Evolutionary conservation across 1,140 invertebrate genomes (phyloP), one percentile per base, ranked within the genome.

Genomic region (Leptinotarsa texana): DNA sequence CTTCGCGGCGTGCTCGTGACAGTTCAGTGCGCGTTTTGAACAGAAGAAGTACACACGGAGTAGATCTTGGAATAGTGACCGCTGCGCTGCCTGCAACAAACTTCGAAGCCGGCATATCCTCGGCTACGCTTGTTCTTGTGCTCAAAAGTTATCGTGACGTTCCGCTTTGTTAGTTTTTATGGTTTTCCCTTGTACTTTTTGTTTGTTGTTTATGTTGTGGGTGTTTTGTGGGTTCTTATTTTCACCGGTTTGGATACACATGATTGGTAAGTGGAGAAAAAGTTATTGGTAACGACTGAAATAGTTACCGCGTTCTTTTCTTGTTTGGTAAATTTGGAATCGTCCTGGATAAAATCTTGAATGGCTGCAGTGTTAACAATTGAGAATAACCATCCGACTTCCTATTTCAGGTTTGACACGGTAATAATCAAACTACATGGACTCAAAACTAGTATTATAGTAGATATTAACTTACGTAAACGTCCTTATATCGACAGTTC

Each of bases 141-240:
- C 51, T n/a, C 4, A 18, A 57, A 57, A 57, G 51, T 57, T 42
- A 57, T 57, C 15, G 17, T 57, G 13, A 18, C n/a, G 66, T 68
- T 68, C 27, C 66, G 66, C 66, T 27, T 68, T 68, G 66, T 68
- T 68, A 68, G 18, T 68, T 68, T 68, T 68, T 68, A 68, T 68
- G 33, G 33, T 68, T 68, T 47, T 68, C 24, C 1, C 17, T 47
- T 13, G 33, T 42, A 68, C 66, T 68, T 68, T 68, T 47, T 47
- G 66, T 68, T 68, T 15, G 27, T 68, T 68, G 27, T 68, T 33
- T 68, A 47, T 68, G 66, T 68, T 68, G 66, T 68, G 66, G 66
- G 24, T 68, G 66, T 68, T 68, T 68, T 27, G 66, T 68, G 66
- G 66, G 66, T 42, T 68, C 42, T 68, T 13, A n/a, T 48, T 68